Percentiles rank a stretch among this genome's conserved stretches.
Evolutionary conservation across 1,140 invertebrate species (phyloP).

Genomic region (Planococcus citri): DNA sequence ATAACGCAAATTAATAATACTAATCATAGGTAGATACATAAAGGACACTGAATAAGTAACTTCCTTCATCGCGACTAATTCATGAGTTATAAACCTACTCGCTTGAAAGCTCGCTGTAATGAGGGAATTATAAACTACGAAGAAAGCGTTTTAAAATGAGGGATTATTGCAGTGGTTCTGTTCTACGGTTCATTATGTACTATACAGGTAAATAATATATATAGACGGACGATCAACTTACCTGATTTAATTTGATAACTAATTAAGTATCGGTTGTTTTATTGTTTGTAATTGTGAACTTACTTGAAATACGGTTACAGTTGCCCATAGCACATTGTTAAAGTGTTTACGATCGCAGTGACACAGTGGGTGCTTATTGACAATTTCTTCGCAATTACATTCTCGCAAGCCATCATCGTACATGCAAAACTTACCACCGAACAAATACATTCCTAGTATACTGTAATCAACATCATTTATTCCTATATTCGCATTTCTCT

Average conservation of each 20-base stretch:
- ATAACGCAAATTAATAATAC: too few relatives aligned
- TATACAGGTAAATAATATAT: too few relatives aligned
- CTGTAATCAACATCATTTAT: constrained; percentile 41
- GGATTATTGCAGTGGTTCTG: not conserved
- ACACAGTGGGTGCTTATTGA: constrained; percentile 71
- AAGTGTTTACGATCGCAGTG: constrained; percentile 93
- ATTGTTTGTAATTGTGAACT: too few relatives aligned
- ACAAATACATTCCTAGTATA: constrained; percentile 96
- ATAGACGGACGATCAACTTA: not conserved
- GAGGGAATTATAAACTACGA: not conserved
- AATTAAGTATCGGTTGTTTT: not conserved
- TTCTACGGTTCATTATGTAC: not conserved
- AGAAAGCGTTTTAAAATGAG: not conserved
- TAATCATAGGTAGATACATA: too few relatives aligned
- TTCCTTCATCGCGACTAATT: too few relatives aligned
- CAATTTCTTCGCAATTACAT: constrained; percentile 83
- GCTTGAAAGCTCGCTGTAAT: not conserved
- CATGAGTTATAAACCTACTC: not conserved
- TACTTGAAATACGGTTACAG: constrained; percentile 95
- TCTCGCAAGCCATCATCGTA: constrained; percentile 69
- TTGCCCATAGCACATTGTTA: constrained; percentile 92
- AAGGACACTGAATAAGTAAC: too few relatives aligned
- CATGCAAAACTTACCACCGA: constrained; percentile 99
- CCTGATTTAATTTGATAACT: not conserved
- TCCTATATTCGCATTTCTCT: constrained; percentile 4